A percentile compares a stretch with the other conserved stretches of the same genome.
phyloP scores from a whole-genome alignment of 2,888 invertebrate genomes.

The Schrankia costaestrigalis region DNA sequence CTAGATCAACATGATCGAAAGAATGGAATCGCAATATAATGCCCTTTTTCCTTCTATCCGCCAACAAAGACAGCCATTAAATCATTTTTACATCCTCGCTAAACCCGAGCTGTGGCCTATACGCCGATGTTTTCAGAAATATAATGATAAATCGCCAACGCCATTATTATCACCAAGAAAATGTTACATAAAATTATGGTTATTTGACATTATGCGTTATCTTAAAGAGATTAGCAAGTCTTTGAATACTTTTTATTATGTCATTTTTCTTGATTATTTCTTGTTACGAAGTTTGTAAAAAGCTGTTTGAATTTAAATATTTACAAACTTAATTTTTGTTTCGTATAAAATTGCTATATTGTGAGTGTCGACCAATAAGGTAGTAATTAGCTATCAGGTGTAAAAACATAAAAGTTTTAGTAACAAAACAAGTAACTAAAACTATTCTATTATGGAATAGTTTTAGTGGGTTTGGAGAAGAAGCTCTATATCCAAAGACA shows the following conservation, averaged over 20 bases:
- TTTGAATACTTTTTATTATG: neutral
- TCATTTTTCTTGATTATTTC: too few relatives aligned
- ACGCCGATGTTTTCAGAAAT: constrained; percentile 27
- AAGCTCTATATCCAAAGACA: too few relatives aligned
- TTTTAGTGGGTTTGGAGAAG: too few relatives aligned
- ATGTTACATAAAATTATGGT: constrained; percentile 17
- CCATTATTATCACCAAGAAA: constrained; percentile 22
- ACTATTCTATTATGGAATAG: too few relatives aligned
- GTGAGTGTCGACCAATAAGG: too few relatives aligned
- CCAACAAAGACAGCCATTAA: constrained; percentile 20
- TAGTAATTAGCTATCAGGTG: too few relatives aligned
- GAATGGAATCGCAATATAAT: constrained; percentile 27
- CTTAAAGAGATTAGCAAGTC: constrained; percentile 8
- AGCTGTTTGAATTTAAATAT: too few relatives aligned
- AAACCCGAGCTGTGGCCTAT: constrained; percentile 24
- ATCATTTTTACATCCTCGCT: constrained; percentile 33
- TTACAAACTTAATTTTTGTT: too few relatives aligned
- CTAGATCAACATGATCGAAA: constrained; percentile 9
- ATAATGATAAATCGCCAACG: constrained; percentile 29
- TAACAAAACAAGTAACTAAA: too few relatives aligned
- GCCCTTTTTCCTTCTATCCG: constrained; percentile 14
- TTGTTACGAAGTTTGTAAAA: too few relatives aligned
- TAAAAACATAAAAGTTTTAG: too few relatives aligned
- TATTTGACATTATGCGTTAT: constrained; percentile 19
- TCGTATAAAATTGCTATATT: too few relatives aligned